These are phyloP conservation scores for Yponomeuta plumbellus DNA, from an alignment of 2,888 invertebrate genomes.

Conservation along the genomic window DNA sequence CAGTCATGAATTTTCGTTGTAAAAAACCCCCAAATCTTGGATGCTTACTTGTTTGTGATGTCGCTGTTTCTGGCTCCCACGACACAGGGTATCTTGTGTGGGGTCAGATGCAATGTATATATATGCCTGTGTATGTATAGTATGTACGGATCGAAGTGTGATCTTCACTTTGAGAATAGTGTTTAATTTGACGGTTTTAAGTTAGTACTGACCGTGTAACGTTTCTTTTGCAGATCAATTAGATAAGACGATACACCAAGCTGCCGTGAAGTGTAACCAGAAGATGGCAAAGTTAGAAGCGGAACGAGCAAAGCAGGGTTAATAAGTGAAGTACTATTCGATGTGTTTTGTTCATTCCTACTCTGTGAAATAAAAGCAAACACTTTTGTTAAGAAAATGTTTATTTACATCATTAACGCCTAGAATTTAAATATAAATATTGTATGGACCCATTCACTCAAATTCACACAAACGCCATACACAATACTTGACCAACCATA, in stretches of 20 bases:
- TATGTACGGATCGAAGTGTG: too few relatives aligned
- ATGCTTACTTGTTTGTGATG: too few relatives aligned
- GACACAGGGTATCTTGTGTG: too few relatives aligned
- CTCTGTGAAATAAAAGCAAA: conserved; percentile 26
- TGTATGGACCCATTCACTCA: conserved; percentile 15
- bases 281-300: conserved; percentile 62
- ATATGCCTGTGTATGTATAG: too few relatives aligned
- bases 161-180: too few relatives aligned
- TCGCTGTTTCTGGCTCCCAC: too few relatives aligned
- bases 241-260: conserved; percentile 85
- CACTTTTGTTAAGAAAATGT: conserved; percentile 40
- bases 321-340: conserved; percentile 22
- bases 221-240: conserved; percentile 79
- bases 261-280: conserved; percentile 83
- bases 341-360: conserved; percentile 20
- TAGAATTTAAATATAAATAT: conserved; percentile 34
- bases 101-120: too few relatives aligned
- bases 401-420: conserved; percentile 66
- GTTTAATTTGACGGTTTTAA: not conserved
- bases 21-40: too few relatives aligned
- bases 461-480: conserved; percentile 2
- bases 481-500: conserved; percentile 25
- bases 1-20: too few relatives aligned
- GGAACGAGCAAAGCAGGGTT: conserved; percentile 50
- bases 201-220: conserved; percentile 8